Conservation (phyloP, 2,888 invertebrate species). For the Drosophila neonasuta region DNA sequence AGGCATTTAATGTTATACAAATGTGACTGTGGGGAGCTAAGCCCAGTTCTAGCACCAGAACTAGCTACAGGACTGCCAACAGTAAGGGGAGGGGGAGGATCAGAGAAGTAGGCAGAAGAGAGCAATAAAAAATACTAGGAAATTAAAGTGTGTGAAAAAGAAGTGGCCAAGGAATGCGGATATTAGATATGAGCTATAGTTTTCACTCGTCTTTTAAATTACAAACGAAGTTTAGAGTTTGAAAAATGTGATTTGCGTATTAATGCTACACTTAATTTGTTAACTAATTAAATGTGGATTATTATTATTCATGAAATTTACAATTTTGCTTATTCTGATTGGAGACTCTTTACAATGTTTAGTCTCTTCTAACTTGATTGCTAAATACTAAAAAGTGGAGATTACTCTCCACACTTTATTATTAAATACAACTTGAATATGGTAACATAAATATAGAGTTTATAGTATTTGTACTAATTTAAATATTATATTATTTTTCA, state of each 20-base stretch:
- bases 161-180: conserved; percentile 21
- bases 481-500: background rate
- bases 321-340: too few relatives aligned
- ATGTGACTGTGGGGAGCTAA: conserved; percentile 66
- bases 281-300: too few relatives aligned
- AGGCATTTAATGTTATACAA: conserved; percentile 77
- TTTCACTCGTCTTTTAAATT: background rate
- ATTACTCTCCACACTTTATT: too few relatives aligned
- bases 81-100: background rate
- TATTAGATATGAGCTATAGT: conserved; percentile 33
- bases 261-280: too few relatives aligned
- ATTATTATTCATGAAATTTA: too few relatives aligned
- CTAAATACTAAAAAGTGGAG: too few relatives aligned
- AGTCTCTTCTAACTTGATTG: too few relatives aligned
- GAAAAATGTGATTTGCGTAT: background rate
- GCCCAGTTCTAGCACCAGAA: background rate
- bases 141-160: conserved; percentile 39
- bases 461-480: too few relatives aligned
- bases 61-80: background rate
- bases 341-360: too few relatives aligned
- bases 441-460: too few relatives aligned
- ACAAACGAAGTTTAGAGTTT: background rate
- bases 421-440: too few relatives aligned
- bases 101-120: conserved; percentile 11
- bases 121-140: conserved; percentile 46